A percentile compares a stretch with the other conserved stretches of the same genome.
Evolutionary conservation across 2,797 vertebrate species (phyloP).

Genomic region (Lutra lutra): DNA sequence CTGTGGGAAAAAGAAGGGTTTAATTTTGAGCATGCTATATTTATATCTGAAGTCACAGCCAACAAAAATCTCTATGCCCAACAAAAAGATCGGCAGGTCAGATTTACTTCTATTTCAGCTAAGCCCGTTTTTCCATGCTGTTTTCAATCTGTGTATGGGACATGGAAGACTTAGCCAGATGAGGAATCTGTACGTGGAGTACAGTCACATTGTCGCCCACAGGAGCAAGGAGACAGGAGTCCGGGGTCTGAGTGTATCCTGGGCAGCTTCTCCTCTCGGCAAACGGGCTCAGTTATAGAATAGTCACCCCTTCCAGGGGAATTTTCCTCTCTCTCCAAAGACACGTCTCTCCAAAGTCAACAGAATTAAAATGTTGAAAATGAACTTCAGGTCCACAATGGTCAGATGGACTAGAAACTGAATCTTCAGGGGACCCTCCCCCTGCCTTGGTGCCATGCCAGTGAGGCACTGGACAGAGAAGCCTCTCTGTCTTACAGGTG

Average conservation of each 20-base stretch:
- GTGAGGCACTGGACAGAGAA: neutral
- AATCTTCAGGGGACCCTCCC: neutral
- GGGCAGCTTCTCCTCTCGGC: neutral
- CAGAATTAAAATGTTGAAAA: conserved; percentile 37
- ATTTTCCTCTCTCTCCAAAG: neutral
- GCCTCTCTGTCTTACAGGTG: neutral
- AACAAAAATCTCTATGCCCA: neutral
- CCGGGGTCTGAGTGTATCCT: neutral
- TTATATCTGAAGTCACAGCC: conserved; percentile 8
- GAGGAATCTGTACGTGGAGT: neutral
- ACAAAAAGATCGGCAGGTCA: neutral
- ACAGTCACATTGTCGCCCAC: neutral
- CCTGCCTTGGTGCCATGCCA: neutral
- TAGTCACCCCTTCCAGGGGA: neutral
- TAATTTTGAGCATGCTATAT: conserved; percentile 8
- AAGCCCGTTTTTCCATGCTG: neutral
- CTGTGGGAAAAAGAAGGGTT: neutral
- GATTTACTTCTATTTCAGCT: conserved; percentile 30
- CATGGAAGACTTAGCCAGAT: neutral
- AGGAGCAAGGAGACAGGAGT: neutral
- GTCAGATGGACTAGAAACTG: neutral
- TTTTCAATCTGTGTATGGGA: neutral
- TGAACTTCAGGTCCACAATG: neutral
- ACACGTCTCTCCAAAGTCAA: neutral
- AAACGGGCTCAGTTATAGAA: neutral